phyloP scores from a whole-genome alignment of 2,888 invertebrate genomes.

The Omphaloscelis lunosa region DNA sequence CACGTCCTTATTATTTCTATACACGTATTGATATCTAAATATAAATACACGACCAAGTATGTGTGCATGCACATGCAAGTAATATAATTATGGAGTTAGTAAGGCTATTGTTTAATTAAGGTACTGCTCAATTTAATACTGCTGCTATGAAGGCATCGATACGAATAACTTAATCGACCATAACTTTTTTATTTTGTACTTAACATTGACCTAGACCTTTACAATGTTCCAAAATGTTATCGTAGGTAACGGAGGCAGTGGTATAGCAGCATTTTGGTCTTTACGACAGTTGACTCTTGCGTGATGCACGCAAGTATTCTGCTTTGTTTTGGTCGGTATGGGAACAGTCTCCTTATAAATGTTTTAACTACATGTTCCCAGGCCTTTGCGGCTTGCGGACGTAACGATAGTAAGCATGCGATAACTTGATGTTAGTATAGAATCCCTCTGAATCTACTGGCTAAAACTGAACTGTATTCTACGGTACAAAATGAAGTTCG shows the following conservation, averaged over 20 bases:
- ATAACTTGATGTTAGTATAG: slow-evolving; percentile 14
- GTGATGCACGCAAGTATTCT: slow-evolving; percentile 60
- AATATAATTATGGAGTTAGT: slow-evolving; percentile 1
- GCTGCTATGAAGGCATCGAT: not conserved
- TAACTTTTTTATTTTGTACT: slow-evolving; percentile 32
- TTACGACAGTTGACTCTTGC: slow-evolving; percentile 49
- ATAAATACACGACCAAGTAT: slow-evolving; percentile 21
- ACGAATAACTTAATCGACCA: slow-evolving; percentile 5
- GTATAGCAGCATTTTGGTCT: slow-evolving; percentile 49
- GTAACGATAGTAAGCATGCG: slow-evolving; percentile 35
- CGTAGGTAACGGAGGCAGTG: slow-evolving; percentile 46
- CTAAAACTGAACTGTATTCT: not conserved
- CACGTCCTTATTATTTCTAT: slow-evolving; percentile 32
- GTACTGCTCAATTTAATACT: slow-evolving; percentile 31
- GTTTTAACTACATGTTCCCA: slow-evolving; percentile 23
- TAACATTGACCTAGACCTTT: slow-evolving; percentile 61
- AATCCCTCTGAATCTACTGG: not conserved
- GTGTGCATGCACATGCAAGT: slow-evolving; percentile 2
- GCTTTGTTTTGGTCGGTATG: slow-evolving; percentile 43
- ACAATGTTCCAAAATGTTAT: slow-evolving; percentile 44
- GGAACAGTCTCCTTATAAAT: slow-evolving; percentile 34
- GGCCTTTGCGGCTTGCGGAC: not conserved
- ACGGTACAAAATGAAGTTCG: not conserved
- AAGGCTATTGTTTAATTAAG: slow-evolving; percentile 37
- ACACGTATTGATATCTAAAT: slow-evolving; percentile 16